Percentiles rank a stretch among this genome's conserved stretches.
Conservation (phyloP, 2,888 invertebrate genomes). For the Dynastes maya region DNA sequence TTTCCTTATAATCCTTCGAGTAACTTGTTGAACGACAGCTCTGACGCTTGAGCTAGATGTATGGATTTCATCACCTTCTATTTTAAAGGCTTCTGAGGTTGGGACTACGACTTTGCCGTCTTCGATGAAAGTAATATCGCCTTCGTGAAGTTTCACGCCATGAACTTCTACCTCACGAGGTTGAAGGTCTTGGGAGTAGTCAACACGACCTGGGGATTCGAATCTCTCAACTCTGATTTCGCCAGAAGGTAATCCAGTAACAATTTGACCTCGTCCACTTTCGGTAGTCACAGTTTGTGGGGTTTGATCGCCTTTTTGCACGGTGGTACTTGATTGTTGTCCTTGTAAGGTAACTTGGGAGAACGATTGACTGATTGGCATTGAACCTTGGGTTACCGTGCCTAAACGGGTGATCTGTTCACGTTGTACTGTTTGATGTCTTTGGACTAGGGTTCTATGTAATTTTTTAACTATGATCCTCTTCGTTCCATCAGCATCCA, state of each 20-base stretch:
- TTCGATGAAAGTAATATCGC: constrained; percentile 68
- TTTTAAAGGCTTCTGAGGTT: constrained; percentile 57
- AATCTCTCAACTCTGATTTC: constrained; percentile 79
- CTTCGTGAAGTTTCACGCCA: constrained; percentile 68
- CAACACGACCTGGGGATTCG: constrained; percentile 76
- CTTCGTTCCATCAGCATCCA: constrained; percentile 86
- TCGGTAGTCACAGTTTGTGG: constrained; percentile 77
- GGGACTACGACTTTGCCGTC: constrained; percentile 64
- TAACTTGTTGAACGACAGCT: constrained; percentile 88
- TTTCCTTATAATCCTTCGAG: constrained; percentile 83
- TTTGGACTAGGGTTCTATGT: constrained; percentile 78
- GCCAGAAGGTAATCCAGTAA: constrained; percentile 77
- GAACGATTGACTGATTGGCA: constrained; percentile 77
- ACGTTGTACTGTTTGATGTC: constrained; percentile 78
- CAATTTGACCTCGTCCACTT: constrained; percentile 77
- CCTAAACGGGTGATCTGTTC: constrained; percentile 75
- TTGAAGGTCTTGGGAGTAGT: constrained; percentile 74
- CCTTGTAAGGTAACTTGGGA: constrained; percentile 80
- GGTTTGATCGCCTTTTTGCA: constrained; percentile 76
- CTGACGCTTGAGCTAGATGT: constrained; percentile 82
- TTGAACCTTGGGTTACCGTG: constrained; percentile 72
- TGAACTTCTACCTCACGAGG: constrained; percentile 68
- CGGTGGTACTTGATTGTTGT: constrained; percentile 76
- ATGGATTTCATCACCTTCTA: constrained; percentile 68
- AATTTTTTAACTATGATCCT: constrained; percentile 85